Percentiles rank a stretch among this genome's conserved stretches.
Evolutionary conservation across 2,113 vertebrate genomes (phyloP).

Genomic region (Phainopepla nitens): DNA sequence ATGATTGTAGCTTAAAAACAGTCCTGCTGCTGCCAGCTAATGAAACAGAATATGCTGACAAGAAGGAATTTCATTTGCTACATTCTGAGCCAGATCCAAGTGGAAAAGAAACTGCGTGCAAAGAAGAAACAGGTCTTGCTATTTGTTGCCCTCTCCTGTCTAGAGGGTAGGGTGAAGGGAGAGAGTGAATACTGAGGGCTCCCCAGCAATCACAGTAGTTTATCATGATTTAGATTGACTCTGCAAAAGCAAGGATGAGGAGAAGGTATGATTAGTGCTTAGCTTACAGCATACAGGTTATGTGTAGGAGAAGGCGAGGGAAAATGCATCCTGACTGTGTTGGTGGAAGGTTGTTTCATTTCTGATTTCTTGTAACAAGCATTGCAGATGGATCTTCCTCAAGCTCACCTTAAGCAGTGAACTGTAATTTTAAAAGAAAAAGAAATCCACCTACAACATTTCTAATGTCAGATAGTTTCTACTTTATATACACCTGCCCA

Average conservation of each 20-base stretch:
- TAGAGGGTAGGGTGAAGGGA: neutral
- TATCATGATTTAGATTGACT: neutral
- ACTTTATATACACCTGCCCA: neutral
- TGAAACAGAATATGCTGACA: neutral
- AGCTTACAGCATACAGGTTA: neutral
- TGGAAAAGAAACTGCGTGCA: neutral
- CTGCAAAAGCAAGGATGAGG: neutral
- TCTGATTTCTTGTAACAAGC: neutral
- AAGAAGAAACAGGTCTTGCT: neutral
- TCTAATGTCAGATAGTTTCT: neutral
- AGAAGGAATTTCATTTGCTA: neutral
- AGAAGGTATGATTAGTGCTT: neutral
- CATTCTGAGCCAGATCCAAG: neutral
- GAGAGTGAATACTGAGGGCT: neutral
- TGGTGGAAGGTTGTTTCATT: neutral
- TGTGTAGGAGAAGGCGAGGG: neutral
- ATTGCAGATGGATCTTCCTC: neutral
- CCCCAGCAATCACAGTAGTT: neutral
- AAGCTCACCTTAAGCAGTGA: neutral
- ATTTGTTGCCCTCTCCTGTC: neutral
- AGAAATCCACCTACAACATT: slow-evolving; percentile 11
- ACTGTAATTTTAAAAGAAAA: slow-evolving; percentile 15
- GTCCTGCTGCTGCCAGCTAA: neutral
- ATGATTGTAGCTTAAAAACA: neutral
- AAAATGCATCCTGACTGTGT: neutral